Base-by-base conservation (phyloP, 53 echinoderm and acorn worm species). In the Actinopyga echinites region DNA sequence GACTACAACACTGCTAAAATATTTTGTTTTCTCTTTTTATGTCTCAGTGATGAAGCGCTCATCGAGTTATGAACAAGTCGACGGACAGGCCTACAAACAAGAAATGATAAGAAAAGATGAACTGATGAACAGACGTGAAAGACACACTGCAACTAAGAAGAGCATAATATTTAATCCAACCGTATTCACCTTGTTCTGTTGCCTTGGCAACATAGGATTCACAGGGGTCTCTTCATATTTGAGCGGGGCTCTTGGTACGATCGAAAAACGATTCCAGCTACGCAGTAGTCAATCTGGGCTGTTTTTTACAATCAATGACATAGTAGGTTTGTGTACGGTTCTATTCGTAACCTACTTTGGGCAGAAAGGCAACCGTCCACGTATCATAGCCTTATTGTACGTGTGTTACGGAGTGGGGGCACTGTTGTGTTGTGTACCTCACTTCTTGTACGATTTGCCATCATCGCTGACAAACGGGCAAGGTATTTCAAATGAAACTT, bases 261-360 rank as follows among this genome's bases (percentile, higher is more conserved):
- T 93, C 40, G 96, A 96, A 60, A 91, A 82, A 69, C 90, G 93
- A 6, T 96, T 93, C 84, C 96, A 96, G 75, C 84, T 96, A 45
- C 87, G 84, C 71, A 93, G 93, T 56, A 89, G 93, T 20, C 82
- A 93, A 67, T 90, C 92, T 9, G 93, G 93, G 9, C 71, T 90
- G 4, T 87, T 96, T 55, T 79, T 90, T 34, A 89, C 87, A 45
- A 82, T 91, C 38, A 96, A 92, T 64, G 92, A 94, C 81, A 74
- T 92, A 11, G 82, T 91, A 17, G 90, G 93, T 31, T 82, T 96
- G 30, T 35, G 89, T n/a, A 57, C 88, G 56, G 91, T 96, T 7
- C 74, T 96, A 35, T 93, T 96, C 83, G 87, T 96, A 32, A 88
- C 96, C 24, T 91, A 94, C 80, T 96, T 84, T 82, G 96, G 93